Evolutionary conservation across 2,888 invertebrate species (phyloP), one percentile per base, ranked within the genome.

Genomic region (Orchestes rusci): DNA sequence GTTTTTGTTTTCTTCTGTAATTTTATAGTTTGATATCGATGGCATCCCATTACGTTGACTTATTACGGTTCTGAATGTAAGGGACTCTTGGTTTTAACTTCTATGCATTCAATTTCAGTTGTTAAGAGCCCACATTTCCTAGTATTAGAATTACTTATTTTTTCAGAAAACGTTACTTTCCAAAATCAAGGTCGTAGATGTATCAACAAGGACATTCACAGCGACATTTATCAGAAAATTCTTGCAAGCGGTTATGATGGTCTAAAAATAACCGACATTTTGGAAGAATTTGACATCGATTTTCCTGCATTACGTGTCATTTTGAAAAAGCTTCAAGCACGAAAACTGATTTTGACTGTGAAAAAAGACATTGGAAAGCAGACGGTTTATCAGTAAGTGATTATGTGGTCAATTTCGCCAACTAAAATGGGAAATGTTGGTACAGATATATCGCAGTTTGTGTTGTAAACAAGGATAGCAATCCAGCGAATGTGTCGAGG

Each of bases 331-430:
- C 44, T 66, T 33, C 12, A 51, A 3, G 43, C 45, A 16, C 51
- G 53, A 40, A 56, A 59, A 18, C 41, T 61, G 5, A 41, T 65
- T 3, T 40, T 47, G 19, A 48, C 51, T 2, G 51, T 41, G 8
- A 60, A 59, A 46, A 51, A 54, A 4, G 64, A 66, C 53, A 34
- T 51, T 16, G 65, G 64, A 7, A 53, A 59, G 31, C 59, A 61
- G 39, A 56, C 61, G 37, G 45, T 52, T 10, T 50, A 58, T 16
- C 52, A 56, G 64, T 65, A 57, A 59, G 59, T 55, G n/a, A 40
- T 3, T 10, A 23, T 13, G 12, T 31, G n/a, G n/a, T 31, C 13
- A 28, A 30, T 18, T 7, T 42, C n/a, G n/a, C n/a, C n/a, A n/a
- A n/a, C n/a, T n/a, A n/a, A n/a, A 16, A 16, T 33, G 33, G 8